Percentiles rank a stretch among this genome's conserved stretches.
phyloP scores from a whole-genome alignment of 2,113 vertebrate genomes.

The Dasyornis broadbenti region DNA sequence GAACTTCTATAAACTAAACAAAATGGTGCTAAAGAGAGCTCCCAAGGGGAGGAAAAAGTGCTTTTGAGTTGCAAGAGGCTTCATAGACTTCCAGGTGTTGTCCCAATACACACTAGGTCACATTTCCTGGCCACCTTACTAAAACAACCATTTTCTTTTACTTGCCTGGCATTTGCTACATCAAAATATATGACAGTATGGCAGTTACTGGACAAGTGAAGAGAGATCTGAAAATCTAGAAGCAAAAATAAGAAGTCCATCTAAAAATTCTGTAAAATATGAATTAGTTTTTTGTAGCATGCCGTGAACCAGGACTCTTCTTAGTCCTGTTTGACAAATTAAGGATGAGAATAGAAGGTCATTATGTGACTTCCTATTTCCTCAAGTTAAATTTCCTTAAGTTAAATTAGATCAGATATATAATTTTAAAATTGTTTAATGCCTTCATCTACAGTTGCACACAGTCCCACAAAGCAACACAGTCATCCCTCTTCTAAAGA shows the following conservation, averaged over 20 bases:
- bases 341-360: neutral
- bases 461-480: neutral
- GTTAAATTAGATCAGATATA: neutral
- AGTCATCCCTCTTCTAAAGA: neutral
- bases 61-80: constrained; percentile 33
- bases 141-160: constrained; percentile 18
- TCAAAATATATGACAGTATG: neutral
- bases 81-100: constrained; percentile 46
- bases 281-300: neutral
- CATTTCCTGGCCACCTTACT: constrained; percentile 19
- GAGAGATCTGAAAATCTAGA: neutral
- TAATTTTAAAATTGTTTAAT: neutral
- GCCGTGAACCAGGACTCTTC: neutral
- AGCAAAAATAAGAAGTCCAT: neutral
- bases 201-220: neutral
- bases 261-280: neutral
- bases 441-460: neutral
- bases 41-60: constrained; percentile 20
- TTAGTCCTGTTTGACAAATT: neutral
- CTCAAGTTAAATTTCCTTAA: neutral
- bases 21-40: constrained; percentile 48
- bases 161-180: neutral
- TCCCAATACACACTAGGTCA: constrained; percentile 1
- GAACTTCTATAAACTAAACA: constrained; percentile 64
- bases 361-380: neutral